A percentile compares a stretch with the other conserved stretches of the same genome.
phyloP scores from a whole-genome alignment of 2,888 invertebrate species.

The Stictocephala bisonia region DNA sequence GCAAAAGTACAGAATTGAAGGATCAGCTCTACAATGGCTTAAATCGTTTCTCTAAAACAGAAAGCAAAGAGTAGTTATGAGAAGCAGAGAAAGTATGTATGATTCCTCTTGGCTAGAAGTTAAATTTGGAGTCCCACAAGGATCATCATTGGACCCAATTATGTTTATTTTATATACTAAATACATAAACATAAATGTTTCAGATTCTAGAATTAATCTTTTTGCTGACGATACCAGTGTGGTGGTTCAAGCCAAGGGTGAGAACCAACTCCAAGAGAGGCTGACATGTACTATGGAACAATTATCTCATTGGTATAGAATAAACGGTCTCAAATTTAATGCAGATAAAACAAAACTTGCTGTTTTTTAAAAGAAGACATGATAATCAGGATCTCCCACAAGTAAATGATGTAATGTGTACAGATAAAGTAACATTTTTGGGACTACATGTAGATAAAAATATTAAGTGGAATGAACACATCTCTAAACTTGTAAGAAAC shows the following conservation, averaged over 20 bases:
- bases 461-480: not conserved
- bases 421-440: not conserved
- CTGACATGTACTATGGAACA: not conserved
- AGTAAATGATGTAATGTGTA: not conserved
- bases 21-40: no score
- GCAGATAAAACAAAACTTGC: not conserved
- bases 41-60: no score
- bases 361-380: not conserved
- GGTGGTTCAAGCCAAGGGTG: not conserved
- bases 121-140: not conserved
- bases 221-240: conserved; percentile 7
- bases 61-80: no score
- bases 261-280: not conserved
- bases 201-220: not conserved
- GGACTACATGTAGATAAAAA: not conserved
- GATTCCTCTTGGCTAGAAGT: not conserved
- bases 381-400: not conserved
- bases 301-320: not conserved
- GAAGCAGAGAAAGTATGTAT: no score
- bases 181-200: not conserved
- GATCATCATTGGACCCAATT: not conserved
- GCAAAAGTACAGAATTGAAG: no score
- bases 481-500: not conserved
- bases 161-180: not conserved
- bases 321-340: not conserved